Base-by-base conservation (phyloP, 2,888 invertebrate species). In the Acanthosepion esculentum region DNA sequence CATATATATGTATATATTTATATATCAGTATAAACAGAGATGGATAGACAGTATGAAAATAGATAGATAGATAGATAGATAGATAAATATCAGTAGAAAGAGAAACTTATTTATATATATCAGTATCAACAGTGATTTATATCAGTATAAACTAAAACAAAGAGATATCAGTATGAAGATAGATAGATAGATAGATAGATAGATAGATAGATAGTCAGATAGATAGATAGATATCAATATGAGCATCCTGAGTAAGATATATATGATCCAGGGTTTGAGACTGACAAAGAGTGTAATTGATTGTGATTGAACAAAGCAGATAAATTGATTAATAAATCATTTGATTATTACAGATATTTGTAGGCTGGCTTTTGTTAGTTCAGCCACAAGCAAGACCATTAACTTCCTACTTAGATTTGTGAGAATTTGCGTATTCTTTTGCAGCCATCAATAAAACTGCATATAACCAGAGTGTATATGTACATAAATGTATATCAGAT, bases 161-260 rank as follows among this genome's bases (percentile, higher is more conserved):
- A 59, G 0, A 59, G 59, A 59, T 26, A 59, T 6, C 15, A 6
- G 26, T 59, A 20, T 20, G 20, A 15, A 59, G 18, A 78, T 78
- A 78, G 78, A 78, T 78, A n/a, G n/a, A 78, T 78, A 78, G 78
- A 78, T 78, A 78, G 78, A 78, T 78, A 78, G 78, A 78, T 78
- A 78, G 78, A 78, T 64, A 64, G 64, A 64, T 26, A 29, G 64
- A 64, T 23, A 26, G n/a, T n/a, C n/a, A 78, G 78, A 78, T 78
- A 78, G 78, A 78, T 64, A 64, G 64, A 64, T 26, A 29, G 64
- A 64, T 23, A 26, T n/a, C 41, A 26, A 26, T 64, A 64, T 64
- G 64, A 64, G 7, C 23, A 64, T 7, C 8, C 4, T 3, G 23
- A 26, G 64, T 8, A 26, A 64, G 23, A 64, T 64, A 64, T 23